Base-by-base conservation (phyloP, 2,113 vertebrate species). In the Panthera tigris region DNA sequence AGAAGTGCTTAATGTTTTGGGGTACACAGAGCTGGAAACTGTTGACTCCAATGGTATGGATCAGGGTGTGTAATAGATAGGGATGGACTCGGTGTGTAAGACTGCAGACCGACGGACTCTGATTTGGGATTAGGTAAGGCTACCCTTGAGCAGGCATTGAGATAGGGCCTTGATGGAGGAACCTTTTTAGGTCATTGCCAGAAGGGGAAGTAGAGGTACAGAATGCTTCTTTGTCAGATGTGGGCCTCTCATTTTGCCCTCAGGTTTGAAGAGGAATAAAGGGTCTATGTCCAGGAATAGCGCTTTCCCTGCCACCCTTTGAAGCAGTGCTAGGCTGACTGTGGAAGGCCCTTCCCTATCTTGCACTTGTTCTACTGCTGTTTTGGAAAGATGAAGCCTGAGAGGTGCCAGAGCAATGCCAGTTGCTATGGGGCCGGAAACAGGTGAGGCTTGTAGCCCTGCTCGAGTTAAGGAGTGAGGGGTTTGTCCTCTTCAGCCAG, bases 351-450 rank as follows among this genome's bases (percentile, higher is more conserved):
- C 45, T 96, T 97, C 13, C 19, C 21, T 92, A 45, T 84, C 81
- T 55, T 96, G 31, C 39, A 78, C 96, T 95, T 97, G 94, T 96
- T 95, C 68, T 39, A 80, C 80, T 89, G 74, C 86, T 96, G 85
- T 96, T 98, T 98, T 97, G 97, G 94, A 93, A 97, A 95, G 93
- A 96, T 78, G 88, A 95, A 76, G 69, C 74, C 76, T 79, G 84
- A 84, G 80, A 96, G 80, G 63, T 0, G 65, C 61, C 41, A 97
- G 84, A 94, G 85, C 66, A 93, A 33, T 91, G 14, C 33, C 74
- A 31, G 94, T 89, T 93, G 84, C 89, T 55, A 33, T 61, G 90
- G 94, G 90, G 29, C 93, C 27, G 73, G 73, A 89, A 90, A 90
- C 93, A 98, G 97, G 95, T 90, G 97, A 90, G 57, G 2, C 66